Conservation (phyloP, 1,140 invertebrate genomes). For the Brachionus koreanus region DNA sequence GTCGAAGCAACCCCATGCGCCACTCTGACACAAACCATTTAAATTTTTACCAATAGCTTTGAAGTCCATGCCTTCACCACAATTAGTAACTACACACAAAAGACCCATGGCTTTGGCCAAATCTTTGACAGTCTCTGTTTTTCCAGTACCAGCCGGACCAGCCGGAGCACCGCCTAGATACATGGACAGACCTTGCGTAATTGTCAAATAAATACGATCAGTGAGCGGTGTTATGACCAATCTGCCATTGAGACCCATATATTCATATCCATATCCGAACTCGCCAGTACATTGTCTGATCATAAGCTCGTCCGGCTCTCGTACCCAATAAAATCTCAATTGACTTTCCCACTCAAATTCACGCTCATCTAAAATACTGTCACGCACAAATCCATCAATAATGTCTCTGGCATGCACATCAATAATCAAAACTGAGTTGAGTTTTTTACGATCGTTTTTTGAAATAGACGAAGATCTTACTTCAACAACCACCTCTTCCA, state of each 20-base stretch:
- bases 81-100: slow-evolving; percentile 83
- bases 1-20: slow-evolving; percentile 74
- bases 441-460: slow-evolving; percentile 77
- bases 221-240: slow-evolving; percentile 84
- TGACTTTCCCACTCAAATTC: slow-evolving; percentile 91
- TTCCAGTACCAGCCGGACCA: slow-evolving; percentile 68
- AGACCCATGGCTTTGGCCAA: slow-evolving; percentile 79
- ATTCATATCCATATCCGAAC: slow-evolving; percentile 88
- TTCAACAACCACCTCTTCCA: slow-evolving; percentile 74
- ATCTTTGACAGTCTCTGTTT: slow-evolving; percentile 85
- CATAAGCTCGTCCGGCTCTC: slow-evolving; percentile 72
- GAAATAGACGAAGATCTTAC: slow-evolving; percentile 66
- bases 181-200: slow-evolving; percentile 83
- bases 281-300: slow-evolving; percentile 79
- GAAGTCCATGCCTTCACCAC: slow-evolving; percentile 85
- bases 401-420: slow-evolving; percentile 85
- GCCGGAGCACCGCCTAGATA: slow-evolving; percentile 85
- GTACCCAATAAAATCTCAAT: slow-evolving; percentile 82
- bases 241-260: slow-evolving; percentile 84
- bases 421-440: slow-evolving; percentile 78
- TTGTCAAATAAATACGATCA: slow-evolving; percentile 82
- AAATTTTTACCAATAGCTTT: slow-evolving; percentile 76
- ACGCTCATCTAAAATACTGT: slow-evolving; percentile 71
- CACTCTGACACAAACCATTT: slow-evolving; percentile 70
- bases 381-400: slow-evolving; percentile 76